phyloP scores from a whole-genome alignment of 2,113 vertebrate genomes.

The Oreotrochilus melanogaster region DNA sequence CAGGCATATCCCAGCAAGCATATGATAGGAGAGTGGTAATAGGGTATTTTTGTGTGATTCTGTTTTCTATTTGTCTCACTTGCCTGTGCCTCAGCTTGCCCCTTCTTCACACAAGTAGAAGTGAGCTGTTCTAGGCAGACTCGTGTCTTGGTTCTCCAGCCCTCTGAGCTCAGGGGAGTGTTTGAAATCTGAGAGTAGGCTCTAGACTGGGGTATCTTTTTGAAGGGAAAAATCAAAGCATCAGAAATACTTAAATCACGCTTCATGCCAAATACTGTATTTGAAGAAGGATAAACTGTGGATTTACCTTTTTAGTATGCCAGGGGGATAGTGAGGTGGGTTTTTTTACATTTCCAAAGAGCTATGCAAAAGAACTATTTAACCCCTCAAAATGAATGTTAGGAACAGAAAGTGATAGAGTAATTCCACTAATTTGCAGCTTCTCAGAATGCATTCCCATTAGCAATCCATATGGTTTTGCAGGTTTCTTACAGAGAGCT shows the following conservation, averaged over 20 bases:
- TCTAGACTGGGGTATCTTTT: background rate
- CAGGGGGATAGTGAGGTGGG: background rate
- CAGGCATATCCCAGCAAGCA: background rate
- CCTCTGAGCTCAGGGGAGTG: background rate
- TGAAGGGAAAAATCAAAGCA: background rate
- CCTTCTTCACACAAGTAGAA: background rate
- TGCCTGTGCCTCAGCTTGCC: background rate
- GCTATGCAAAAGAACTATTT: background rate
- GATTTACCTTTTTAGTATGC: background rate
- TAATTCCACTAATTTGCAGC: background rate
- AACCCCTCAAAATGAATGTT: background rate
- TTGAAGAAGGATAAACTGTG: background rate
- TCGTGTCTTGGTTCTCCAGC: rapidly evolving
- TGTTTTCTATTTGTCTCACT: background rate
- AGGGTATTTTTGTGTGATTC: background rate
- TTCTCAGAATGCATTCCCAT: background rate
- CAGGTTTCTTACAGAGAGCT: background rate
- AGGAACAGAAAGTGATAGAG: background rate
- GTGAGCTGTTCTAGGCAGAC: background rate
- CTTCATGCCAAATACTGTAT: background rate
- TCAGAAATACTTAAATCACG: background rate
- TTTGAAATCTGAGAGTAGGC: background rate
- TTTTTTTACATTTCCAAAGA: background rate
- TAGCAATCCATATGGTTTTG: background rate
- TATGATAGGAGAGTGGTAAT: background rate